These are phyloP conservation scores for Ctenochaetus hawaiiensis DNA, from an alignment of 2,797 vertebrate species.

Conservation along the genomic window DNA sequence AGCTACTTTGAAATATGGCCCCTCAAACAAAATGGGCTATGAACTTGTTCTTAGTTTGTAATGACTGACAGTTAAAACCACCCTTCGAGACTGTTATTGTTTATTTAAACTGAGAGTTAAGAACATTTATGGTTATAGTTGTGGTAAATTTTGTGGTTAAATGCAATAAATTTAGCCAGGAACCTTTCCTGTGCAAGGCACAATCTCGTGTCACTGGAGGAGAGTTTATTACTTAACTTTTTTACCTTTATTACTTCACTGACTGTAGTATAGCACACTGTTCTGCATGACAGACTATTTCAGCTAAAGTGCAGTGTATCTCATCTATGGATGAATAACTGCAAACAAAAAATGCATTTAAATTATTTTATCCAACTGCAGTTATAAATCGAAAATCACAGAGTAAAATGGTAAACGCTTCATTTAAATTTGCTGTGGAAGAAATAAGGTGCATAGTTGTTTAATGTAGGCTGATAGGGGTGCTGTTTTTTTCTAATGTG, in stretches of 20 bases:
- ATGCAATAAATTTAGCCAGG: not conserved
- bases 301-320: not conserved
- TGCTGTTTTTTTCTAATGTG: slow-evolving; percentile 60
- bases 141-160: not conserved
- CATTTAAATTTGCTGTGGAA: not conserved
- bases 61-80: not conserved
- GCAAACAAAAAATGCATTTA: too few species aligned
- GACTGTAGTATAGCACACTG: not conserved
- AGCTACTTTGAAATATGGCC: slow-evolving; percentile 5
- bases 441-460: slow-evolving; percentile 13
- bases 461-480: slow-evolving; percentile 3
- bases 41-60: slow-evolving; percentile 13
- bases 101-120: not conserved
- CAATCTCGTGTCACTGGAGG: not conserved
- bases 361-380: not conserved
- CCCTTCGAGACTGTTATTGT: not conserved
- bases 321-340: too few species aligned
- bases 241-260: not conserved
- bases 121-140: not conserved
- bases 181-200: not conserved
- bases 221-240: not conserved
- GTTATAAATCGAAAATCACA: not conserved
- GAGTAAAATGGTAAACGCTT: not conserved
- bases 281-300: not conserved
- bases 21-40: not conserved